Evolutionary conservation across 2,113 vertebrate genomes (phyloP).

Genomic region (Tyto alba): DNA sequence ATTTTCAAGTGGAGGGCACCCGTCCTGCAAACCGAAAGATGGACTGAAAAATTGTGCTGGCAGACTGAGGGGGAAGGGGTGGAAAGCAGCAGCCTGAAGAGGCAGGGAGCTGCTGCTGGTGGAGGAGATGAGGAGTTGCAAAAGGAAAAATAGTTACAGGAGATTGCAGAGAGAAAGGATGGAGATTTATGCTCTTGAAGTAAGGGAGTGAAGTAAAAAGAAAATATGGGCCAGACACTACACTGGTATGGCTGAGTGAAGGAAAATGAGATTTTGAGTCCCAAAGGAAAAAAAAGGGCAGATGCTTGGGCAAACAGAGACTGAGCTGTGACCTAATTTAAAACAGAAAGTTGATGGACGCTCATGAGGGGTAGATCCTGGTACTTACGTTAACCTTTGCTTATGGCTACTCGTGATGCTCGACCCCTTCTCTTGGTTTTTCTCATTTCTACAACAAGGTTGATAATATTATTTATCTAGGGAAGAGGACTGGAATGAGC

Average conservation of each 20-base stretch:
- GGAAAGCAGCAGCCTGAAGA: neutral
- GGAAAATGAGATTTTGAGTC: neutral
- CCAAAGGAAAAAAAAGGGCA: neutral
- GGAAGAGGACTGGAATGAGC: neutral
- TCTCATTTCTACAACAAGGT: neutral
- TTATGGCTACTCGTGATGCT: neutral
- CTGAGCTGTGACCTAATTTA: neutral
- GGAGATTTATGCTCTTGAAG: neutral
- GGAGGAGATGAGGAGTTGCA: neutral
- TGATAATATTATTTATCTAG: neutral
- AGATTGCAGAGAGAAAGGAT: rapidly evolving
- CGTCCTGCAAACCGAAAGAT: neutral
- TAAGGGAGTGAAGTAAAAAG: neutral
- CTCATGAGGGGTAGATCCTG: neutral
- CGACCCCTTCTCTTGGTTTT: neutral
- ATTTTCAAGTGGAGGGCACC: neutral
- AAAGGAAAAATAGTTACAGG: neutral
- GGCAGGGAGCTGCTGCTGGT: neutral
- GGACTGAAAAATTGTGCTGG: neutral
- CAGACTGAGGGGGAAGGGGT: neutral
- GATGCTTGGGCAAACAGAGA: neutral
- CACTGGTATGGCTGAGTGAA: neutral
- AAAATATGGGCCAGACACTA: neutral
- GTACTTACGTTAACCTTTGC: neutral
- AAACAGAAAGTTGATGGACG: neutral